phyloP scores from a whole-genome alignment of 2,113 vertebrate species.

The Platichthys stellatus region DNA sequence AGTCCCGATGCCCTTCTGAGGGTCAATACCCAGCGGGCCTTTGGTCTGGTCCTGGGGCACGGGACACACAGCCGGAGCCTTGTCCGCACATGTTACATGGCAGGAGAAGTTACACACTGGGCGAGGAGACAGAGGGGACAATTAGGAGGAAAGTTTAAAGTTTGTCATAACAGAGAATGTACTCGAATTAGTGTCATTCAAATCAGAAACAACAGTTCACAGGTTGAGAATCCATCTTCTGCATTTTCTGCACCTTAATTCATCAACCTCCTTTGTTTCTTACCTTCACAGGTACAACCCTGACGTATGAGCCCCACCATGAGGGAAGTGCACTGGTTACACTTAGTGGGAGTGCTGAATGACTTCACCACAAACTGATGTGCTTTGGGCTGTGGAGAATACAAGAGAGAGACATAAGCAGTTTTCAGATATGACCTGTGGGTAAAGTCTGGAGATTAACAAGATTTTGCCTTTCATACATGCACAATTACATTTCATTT shows the following conservation, averaged over 20 bases:
- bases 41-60: conserved; percentile 96
- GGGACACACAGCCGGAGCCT: conserved; percentile 94
- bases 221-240: not conserved
- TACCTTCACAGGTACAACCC: conserved; percentile 98
- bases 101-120: conserved; percentile 98
- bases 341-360: conserved; percentile 93
- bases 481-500: too few species aligned
- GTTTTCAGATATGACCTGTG: too few species aligned
- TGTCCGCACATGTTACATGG: conserved; percentile 98
- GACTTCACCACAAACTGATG: conserved; percentile 98
- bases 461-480: too few species aligned
- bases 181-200: too few species aligned
- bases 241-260: not conserved
- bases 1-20: conserved; percentile 95
- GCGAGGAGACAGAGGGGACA: conserved; percentile 13
- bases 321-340: conserved; percentile 96
- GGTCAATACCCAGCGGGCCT: conserved; percentile 95
- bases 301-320: conserved; percentile 99
- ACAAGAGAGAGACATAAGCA: conserved; percentile 3
- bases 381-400: conserved; percentile 89
- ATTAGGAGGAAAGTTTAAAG: not conserved
- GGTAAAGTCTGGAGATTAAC: too few species aligned
- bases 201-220: not conserved
- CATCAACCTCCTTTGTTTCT: conserved; percentile 28
- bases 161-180: not conserved